Evolutionary conservation across 2,113 vertebrate genomes (phyloP).

Genomic region (Collichthys lucidus): DNA sequence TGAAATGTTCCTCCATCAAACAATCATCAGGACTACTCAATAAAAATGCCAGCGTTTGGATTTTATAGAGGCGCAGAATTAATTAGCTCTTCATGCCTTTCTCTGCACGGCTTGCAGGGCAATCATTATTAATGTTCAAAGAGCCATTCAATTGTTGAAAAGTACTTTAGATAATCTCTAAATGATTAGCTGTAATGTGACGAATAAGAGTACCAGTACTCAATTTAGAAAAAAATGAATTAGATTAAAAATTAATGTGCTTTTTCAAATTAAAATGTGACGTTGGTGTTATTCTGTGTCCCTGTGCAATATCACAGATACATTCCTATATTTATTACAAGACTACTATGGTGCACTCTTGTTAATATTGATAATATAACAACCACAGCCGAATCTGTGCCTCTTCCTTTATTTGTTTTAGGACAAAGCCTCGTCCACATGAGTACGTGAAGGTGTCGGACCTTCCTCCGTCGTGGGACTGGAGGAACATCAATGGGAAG

Average conservation of each 20-base stretch:
- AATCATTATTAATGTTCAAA: not conserved
- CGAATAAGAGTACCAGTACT: not conserved
- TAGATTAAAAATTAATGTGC: not conserved
- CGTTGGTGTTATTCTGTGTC: not conserved
- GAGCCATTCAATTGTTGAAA: not conserved
- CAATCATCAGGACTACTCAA: not conserved
- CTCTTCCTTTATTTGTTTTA: not conserved
- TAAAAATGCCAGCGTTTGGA: not conserved
- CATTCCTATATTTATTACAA: not conserved
- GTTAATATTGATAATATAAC: not conserved
- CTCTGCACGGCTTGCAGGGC: not conserved
- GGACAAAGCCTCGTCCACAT: conserved; percentile 81
- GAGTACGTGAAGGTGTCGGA: conserved; percentile 80
- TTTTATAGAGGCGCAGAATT: not conserved
- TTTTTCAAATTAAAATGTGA: not conserved
- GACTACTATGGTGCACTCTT: not conserved
- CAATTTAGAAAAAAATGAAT: not conserved
- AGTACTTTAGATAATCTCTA: not conserved
- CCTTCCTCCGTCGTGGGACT: conserved; percentile 92
- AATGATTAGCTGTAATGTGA: not conserved
- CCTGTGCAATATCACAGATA: no score
- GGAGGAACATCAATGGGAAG: conserved; percentile 89
- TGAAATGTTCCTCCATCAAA: not conserved
- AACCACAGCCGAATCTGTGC: not conserved
- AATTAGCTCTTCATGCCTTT: not conserved